phyloP scores from a whole-genome alignment of 2,113 vertebrate genomes.

The Brachyhypopomus occidentalis region DNA sequence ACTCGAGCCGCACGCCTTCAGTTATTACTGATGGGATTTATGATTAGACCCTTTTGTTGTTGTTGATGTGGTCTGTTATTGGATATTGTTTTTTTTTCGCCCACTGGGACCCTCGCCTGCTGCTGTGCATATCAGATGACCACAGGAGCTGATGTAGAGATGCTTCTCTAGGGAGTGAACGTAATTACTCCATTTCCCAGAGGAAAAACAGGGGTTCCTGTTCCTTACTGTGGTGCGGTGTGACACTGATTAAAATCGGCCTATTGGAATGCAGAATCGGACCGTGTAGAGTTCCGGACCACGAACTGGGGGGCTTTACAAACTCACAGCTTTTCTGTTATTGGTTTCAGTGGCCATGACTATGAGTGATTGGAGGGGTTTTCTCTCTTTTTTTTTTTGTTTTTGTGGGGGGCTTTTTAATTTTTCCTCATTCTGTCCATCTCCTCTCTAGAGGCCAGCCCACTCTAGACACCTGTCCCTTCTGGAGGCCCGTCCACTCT shows the following conservation, averaged over 20 bases:
- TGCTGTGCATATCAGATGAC: slow-evolving; percentile 18
- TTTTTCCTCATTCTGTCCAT: neutral
- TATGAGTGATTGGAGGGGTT: no score
- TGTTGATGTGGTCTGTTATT: slow-evolving; percentile 1
- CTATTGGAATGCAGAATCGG: slow-evolving; percentile 8
- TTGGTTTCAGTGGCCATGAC: no score
- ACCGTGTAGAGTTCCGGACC: slow-evolving; percentile 2
- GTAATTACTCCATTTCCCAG: slow-evolving; percentile 8
- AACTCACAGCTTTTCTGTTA: no score
- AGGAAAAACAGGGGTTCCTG: slow-evolving; percentile 18
- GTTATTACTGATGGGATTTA: slow-evolving; percentile 30
- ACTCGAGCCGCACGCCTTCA: neutral
- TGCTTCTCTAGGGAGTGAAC: neutral
- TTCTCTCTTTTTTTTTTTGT: slow-evolving; percentile 6
- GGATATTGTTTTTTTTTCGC: neutral
- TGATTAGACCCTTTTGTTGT: slow-evolving; percentile 27
- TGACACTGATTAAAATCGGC: slow-evolving; percentile 32
- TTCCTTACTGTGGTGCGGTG: neutral
- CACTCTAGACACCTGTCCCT: no score
- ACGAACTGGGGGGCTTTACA: slow-evolving; percentile 15
- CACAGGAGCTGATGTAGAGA: slow-evolving; percentile 17
- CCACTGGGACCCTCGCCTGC: neutral
- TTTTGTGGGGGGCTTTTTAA: no score
- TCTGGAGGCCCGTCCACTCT: neutral
- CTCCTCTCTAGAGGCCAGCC: no score